Evolutionary conservation across 2,797 vertebrate species (phyloP).

Genomic region (Miichthys miiuy): DNA sequence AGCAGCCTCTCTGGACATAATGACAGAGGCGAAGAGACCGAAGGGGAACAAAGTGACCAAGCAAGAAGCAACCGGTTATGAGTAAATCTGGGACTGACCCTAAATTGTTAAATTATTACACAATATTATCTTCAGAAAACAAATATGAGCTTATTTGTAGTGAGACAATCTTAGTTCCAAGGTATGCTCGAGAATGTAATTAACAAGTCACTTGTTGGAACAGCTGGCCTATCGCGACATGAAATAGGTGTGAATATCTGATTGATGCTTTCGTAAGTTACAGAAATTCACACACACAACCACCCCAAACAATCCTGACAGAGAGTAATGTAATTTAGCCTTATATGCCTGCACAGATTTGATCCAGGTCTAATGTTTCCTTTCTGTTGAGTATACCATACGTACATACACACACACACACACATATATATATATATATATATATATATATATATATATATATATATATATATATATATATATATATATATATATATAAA

Average conservation of each 20-base stretch:
- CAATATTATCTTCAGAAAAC: background rate
- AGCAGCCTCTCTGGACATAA: too few species aligned
- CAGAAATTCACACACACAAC: background rate
- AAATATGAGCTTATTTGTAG: background rate
- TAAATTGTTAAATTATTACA: too few species aligned
- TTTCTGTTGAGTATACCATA: background rate
- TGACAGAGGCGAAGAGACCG: too few species aligned
- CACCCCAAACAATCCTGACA: background rate
- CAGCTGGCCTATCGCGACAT: background rate
- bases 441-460: too few species aligned
- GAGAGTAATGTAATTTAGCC: background rate
- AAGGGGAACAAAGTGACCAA: too few species aligned
- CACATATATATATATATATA: constrained; percentile 9
- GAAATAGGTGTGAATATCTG: background rate
- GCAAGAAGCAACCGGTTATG: too few species aligned
- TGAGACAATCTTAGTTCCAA: background rate
- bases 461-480: too few species aligned
- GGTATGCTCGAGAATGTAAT: background rate
- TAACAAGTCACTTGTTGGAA: background rate
- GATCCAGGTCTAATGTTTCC: constrained; percentile 19
- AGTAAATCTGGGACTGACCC: too few species aligned
- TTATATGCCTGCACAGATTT: background rate
- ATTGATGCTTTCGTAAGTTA: background rate
- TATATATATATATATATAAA: background rate
- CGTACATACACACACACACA: too few species aligned